Conservation (phyloP, 1,140 invertebrate genomes). For the Drosophila ercepeae region DNA sequence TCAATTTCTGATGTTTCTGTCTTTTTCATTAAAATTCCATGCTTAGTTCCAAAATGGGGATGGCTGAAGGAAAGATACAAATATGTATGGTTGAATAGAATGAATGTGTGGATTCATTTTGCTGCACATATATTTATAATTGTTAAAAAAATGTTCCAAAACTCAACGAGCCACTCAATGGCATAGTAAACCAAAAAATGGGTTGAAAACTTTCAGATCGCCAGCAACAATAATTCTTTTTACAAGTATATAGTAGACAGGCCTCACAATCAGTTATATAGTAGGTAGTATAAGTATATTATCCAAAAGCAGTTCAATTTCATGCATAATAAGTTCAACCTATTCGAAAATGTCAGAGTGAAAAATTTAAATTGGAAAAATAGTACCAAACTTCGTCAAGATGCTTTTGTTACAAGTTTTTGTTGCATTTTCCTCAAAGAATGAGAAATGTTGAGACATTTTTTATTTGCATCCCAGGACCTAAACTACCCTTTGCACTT, state of each 20-base stretch:
- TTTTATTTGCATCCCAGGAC: conserved; percentile 61
- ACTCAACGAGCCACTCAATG: conserved; percentile 19
- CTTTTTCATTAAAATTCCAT: conserved; percentile 30
- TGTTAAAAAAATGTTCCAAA: conserved; percentile 47
- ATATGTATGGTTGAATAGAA: no score
- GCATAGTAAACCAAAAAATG: no score
- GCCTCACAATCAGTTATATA: no score
- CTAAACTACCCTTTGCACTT: not conserved
- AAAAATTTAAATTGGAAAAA: conserved; percentile 28
- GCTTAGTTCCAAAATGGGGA: conserved; percentile 21
- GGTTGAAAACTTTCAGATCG: no score
- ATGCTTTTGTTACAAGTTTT: conserved; percentile 9
- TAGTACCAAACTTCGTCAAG: conserved; percentile 23
- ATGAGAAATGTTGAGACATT: conserved; percentile 63
- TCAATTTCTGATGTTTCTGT: conserved; percentile 4
- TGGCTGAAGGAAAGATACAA: not conserved
- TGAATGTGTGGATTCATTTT: conserved; percentile 69
- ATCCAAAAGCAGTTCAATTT: conserved; percentile 53
- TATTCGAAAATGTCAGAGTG: conserved; percentile 22
- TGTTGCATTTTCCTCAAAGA: conserved; percentile 39
- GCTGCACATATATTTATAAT: conserved; percentile 47
- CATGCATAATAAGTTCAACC: conserved; percentile 60
- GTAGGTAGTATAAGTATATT: not conserved
- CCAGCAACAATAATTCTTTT: no score
- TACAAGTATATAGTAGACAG: no score